Evolutionary conservation across 2,888 invertebrate genomes (phyloP).

Genomic region (Cryptophagus acutangulus): DNA sequence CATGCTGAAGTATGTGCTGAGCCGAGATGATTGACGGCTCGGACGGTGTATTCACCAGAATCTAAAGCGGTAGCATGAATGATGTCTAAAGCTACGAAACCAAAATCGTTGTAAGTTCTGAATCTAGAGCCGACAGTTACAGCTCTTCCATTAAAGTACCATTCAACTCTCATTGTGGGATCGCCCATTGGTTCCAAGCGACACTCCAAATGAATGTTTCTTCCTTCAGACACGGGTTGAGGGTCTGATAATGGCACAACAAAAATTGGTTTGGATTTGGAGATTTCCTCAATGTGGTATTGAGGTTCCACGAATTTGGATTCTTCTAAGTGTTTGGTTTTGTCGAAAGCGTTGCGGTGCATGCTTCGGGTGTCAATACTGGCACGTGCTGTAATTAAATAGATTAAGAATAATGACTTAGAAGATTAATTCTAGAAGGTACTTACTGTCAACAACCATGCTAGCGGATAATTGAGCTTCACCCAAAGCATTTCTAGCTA

Average conservation of each 20-base stretch:
- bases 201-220: slow-evolving; percentile 87
- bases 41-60: slow-evolving; percentile 90
- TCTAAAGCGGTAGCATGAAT: slow-evolving; percentile 90
- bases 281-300: slow-evolving; percentile 86
- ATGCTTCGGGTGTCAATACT: slow-evolving; percentile 87
- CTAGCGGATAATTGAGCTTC: slow-evolving; percentile 78
- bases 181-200: slow-evolving; percentile 93
- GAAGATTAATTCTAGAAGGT: slow-evolving; percentile 12
- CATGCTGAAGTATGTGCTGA: slow-evolving; percentile 88
- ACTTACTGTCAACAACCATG: slow-evolving; percentile 87
- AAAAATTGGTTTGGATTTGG: slow-evolving; percentile 92
- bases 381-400: slow-evolving; percentile 63
- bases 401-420: slow-evolving; percentile 7
- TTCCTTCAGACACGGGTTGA: slow-evolving; percentile 80
- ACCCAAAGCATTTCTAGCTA: slow-evolving; percentile 86
- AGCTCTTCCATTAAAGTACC: slow-evolving; percentile 90
- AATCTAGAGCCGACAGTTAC: slow-evolving; percentile 89
- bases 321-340: slow-evolving; percentile 81
- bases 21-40: slow-evolving; percentile 90
- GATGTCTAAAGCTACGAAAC: slow-evolving; percentile 94
- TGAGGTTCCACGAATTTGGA: slow-evolving; percentile 81
- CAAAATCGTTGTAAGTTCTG: slow-evolving; percentile 94
- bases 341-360: slow-evolving; percentile 80
- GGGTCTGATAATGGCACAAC: slow-evolving; percentile 83
- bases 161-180: slow-evolving; percentile 91